Evolutionary conservation across 2,113 vertebrate genomes (phyloP), one percentile per base, ranked within the genome.

Genomic region (Sinocyclocheilus grahami): DNA sequence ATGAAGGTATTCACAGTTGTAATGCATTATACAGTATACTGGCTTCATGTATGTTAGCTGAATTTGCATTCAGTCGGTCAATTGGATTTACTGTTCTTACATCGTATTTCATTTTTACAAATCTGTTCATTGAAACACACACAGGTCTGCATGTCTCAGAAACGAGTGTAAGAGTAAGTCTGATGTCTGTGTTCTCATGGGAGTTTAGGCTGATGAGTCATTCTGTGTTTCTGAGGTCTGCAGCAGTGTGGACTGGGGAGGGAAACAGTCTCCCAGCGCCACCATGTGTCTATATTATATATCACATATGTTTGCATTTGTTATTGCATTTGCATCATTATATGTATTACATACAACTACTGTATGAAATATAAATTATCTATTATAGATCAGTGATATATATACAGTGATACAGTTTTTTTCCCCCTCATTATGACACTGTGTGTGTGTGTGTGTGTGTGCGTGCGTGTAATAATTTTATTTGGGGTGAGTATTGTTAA

Each of bases 181-280:
- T 82, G n/a, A 48, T 62, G 48, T 82, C 60, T 83, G 71, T 51
- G 75, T 84, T 60, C 86, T 72, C 67, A 78, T 83, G 83, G 80
- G 88, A 85, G 69, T 75, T 71, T 53, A 24, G 76, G 22, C 42
- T 80, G 88, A 89, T 89, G 88, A 89, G 79, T 89, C 88, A 89
- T 86, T 85, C 86, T 48, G 20, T 22, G 20, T 9, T 22, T 71
- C 48, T 74, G 81, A 82, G 53, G 33, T 83, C 62, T 51, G 55
- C 74, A 82, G 13, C 12, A 79, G 58, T 33, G 24, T 55, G 18
- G 18, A 42, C 42, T 16, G 13, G 1, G 13, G 20, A 55, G 20
- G 30, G 62, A 60, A 62, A 85, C 55, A 82, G 75, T 48, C 67
- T 83, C 78, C 75, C 67, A 74, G 79, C 65, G 3, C 80, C 88